phyloP scores from a whole-genome alignment of 2,888 invertebrate species.

The Acronicta leporina region DNA sequence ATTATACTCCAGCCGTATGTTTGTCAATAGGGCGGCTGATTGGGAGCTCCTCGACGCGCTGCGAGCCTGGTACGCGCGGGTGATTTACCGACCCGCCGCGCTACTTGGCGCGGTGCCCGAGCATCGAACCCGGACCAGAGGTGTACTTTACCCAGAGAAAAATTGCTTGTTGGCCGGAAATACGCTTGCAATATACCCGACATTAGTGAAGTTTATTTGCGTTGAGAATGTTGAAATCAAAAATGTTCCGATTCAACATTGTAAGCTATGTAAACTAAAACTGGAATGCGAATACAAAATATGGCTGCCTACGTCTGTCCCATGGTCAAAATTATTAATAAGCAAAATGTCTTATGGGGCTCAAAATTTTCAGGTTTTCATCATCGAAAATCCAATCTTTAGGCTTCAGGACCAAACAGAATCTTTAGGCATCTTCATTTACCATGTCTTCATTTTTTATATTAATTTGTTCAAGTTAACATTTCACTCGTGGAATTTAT shows the following conservation, averaged over 20 bases:
- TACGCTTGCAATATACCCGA: constrained; percentile 53
- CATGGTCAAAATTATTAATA: too few species aligned
- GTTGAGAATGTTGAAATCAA: constrained; percentile 34
- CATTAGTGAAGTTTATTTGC: constrained; percentile 48
- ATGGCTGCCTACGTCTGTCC: not conserved
- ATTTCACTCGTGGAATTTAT: too few species aligned
- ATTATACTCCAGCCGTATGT: constrained; percentile 83
- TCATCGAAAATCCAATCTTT: too few species aligned
- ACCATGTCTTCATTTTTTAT: too few species aligned
- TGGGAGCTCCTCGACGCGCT: constrained; percentile 79
- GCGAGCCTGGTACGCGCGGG: constrained; percentile 72
- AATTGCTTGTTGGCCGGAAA: constrained; percentile 70
- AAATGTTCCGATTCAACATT: constrained; percentile 6
- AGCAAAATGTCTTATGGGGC: too few species aligned
- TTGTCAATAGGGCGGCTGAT: constrained; percentile 87
- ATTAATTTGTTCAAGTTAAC: too few species aligned
- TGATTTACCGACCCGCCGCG: constrained; percentile 78
- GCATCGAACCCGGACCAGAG: constrained; percentile 74
- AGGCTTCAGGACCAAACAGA: too few species aligned
- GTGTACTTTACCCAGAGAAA: constrained; percentile 75
- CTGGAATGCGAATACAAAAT: too few species aligned
- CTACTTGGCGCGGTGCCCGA: constrained; percentile 83
- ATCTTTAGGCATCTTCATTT: too few species aligned
- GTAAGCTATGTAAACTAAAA: not conserved
- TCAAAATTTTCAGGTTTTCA: too few species aligned